These are phyloP conservation scores for Aelia acuminata DNA, from an alignment of 2,888 invertebrate species.

Conservation along the genomic window DNA sequence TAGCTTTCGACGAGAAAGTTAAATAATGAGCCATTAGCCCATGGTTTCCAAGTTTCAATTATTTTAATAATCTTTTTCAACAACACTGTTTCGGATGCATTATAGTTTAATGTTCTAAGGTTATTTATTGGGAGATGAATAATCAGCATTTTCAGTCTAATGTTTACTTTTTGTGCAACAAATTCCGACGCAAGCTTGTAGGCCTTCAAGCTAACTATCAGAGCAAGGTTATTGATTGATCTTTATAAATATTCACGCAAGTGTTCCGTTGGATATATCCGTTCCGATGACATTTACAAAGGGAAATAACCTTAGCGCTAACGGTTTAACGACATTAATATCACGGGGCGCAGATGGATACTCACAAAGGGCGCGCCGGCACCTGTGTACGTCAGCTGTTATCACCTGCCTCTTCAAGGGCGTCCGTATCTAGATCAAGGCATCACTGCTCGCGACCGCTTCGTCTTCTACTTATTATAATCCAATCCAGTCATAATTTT, in stretches of 20 bases:
- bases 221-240: too few species aligned
- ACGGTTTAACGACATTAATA: background rate
- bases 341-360: background rate
- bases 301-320: background rate
- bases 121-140: too few species aligned
- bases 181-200: too few species aligned
- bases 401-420: slow-evolving; percentile 28
- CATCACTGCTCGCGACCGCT: background rate
- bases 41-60: background rate
- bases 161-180: too few species aligned
- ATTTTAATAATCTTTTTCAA: background rate
- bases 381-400: background rate
- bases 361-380: background rate
- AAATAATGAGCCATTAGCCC: background rate
- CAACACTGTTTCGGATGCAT: too few species aligned
- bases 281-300: background rate
- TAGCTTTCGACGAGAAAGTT: background rate
- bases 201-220: too few species aligned
- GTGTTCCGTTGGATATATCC: too few species aligned
- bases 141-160: too few species aligned
- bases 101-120: too few species aligned
- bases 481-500: background rate
- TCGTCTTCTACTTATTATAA: background rate
- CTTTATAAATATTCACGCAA: too few species aligned
- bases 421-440: slow-evolving; percentile 19